Evolutionary conservation across 2,888 invertebrate species (phyloP).

Genomic region (Coenonympha arcania): DNA sequence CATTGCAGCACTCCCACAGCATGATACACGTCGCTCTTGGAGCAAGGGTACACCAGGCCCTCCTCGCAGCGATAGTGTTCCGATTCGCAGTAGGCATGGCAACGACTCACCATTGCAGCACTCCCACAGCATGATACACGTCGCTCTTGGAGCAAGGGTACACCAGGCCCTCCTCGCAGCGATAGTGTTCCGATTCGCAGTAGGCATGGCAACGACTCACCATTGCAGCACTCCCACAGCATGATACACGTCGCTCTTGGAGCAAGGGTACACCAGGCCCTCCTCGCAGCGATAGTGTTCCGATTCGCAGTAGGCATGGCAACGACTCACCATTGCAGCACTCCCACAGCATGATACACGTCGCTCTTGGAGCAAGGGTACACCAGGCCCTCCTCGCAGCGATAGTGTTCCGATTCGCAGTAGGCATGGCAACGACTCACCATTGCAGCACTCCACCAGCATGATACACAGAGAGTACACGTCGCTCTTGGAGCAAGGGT

Average conservation of each 20-base stretch:
- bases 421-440: too few relatives aligned
- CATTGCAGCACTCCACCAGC: too few relatives aligned
- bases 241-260: slow-evolving; percentile 52
- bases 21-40: slow-evolving; percentile 52
- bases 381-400: too few relatives aligned
- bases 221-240: slow-evolving; percentile 58
- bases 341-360: background rate
- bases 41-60: slow-evolving; percentile 52
- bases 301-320: slow-evolving; percentile 62
- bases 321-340: slow-evolving; percentile 31
- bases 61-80: too few relatives aligned
- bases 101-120: slow-evolving; percentile 35
- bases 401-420: too few relatives aligned
- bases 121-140: slow-evolving; percentile 58
- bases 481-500: too few relatives aligned
- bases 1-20: slow-evolving; percentile 58
- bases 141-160: slow-evolving; percentile 56
- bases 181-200: too few relatives aligned
- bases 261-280: slow-evolving; percentile 52
- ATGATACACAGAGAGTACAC: too few relatives aligned
- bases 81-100: slow-evolving; percentile 39
- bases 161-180: slow-evolving; percentile 47
- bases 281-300: too few relatives aligned
- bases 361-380: too few relatives aligned
- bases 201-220: slow-evolving; percentile 18